Evolutionary conservation across 2,797 vertebrate species (phyloP), one percentile per base, ranked within the genome.

Genomic region (Gymnocypris eckloni): DNA sequence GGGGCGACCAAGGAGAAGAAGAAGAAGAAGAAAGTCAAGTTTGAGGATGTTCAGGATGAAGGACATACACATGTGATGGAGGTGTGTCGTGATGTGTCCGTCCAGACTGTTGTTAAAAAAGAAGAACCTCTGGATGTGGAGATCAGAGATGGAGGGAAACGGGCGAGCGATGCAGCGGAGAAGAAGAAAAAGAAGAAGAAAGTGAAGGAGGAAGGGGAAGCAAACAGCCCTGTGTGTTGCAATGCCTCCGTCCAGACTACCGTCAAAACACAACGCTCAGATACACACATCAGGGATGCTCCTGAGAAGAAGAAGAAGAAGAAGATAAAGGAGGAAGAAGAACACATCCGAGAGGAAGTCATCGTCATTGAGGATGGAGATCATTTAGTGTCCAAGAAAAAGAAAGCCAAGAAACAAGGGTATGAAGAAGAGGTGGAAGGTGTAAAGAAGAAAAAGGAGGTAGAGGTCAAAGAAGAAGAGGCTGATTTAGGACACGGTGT

Each of bases 251-350:
- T 84, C 37, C 75, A 78, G 50, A 78, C 61, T 1, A 16, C 2
- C 11, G 37, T 45, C n/a, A 84, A 84, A 67, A 20, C 22, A 2
- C 71, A 86, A 12, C 2, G 0, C 1, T 61, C 59, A 9, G 69
- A 80, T 15, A 11, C 18, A 10, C 66, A 20, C 0, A 28, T 73
- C 28, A 8, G 33, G 0, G 82, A 66, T 3, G 82, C 79, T 76
- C 76, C 75, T 25, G 73, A 64, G 8, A 87, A 86, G 18, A 28
- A 78, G 70, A 87, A 84, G 59, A 87, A 80, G 28, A 87, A 75
- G 28, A 79, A 66, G 20, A 22, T 48, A 1, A 69, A 69, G 70
- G 70, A 82, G 15, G 67, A 80, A n/a, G 18, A 7, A 10, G 72
- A 75, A 10, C 10, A 22, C 1, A 7, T 64, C 11, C n/a, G n/a